A percentile compares a stretch with the other conserved stretches of the same genome.
Evolutionary conservation across 2,888 invertebrate genomes (phyloP).

Genomic region (Alentia gelatinosa): DNA sequence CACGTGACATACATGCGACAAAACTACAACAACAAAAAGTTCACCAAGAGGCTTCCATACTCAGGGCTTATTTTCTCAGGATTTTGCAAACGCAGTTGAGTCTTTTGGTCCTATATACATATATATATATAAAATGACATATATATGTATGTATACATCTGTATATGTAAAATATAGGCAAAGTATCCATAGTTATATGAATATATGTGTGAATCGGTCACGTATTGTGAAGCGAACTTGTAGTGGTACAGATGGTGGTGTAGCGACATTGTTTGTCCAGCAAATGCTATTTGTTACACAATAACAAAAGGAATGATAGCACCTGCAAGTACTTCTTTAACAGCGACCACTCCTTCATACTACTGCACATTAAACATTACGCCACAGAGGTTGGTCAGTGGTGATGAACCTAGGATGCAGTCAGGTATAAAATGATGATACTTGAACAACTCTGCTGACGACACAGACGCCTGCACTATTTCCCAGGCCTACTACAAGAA

Average conservation of each 20-base stretch:
- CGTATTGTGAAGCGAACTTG: no score
- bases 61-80: conserved; percentile 53
- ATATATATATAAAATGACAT: not conserved
- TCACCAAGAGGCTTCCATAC: conserved; percentile 39
- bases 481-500: no score
- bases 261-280: not conserved
- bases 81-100: conserved; percentile 49
- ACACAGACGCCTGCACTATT: not conserved
- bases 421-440: conserved; percentile 1
- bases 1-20: not conserved
- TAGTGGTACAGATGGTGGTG: not conserved
- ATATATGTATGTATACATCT: no score
- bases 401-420: not conserved
- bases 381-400: not conserved
- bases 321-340: not conserved
- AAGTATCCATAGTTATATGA: no score
- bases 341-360: not conserved
- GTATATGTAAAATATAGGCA: no score
- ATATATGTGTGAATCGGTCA: no score
- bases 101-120: not conserved
- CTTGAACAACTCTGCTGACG: not conserved
- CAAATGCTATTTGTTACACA: not conserved
- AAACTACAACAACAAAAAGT: not conserved
- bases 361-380: not conserved
- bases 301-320: not conserved